Base-by-base conservation (phyloP, 2,797 vertebrate genomes). In the Takifugu ocellatus region DNA sequence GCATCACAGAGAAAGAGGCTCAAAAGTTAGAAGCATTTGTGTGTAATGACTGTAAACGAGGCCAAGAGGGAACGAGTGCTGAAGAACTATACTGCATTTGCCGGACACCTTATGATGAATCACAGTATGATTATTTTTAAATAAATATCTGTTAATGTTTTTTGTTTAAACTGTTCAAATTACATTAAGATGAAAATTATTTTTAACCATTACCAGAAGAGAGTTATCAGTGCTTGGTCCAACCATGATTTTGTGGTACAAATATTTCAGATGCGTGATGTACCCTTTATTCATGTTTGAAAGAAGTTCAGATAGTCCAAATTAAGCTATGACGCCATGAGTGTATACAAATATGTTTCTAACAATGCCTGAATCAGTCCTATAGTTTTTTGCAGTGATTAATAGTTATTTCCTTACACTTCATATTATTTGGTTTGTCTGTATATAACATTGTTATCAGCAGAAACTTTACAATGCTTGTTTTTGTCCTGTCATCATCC, bases 21-120 rank as follows among this genome's bases (percentile, higher is more conserved):
- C 97, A 98, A 92, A 98, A 98, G 93, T 88, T 99, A 91, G 97
- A 98, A 85, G 97, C 98, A 92, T 99, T 98, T 89, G 96, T 99
- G 88, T 99, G 97, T 77, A 93, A 92, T 67, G 96, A 96, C 89
- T 99, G 97, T 89, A 97, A 96, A 87, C 92, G 92, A 49, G 95
- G 94, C 78, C 97, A 99, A 89, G 96, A 99, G 87, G 96, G 92
- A 12, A 78, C 17, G n/a, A 79, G 77, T 65, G 78, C 33, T 1
- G 96, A 98, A 91, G 96, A 98, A 90, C 91, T 99, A 71, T 99
- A 96, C 92, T 99, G 97, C 93, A 98, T 99, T 91, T 99, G 97
- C 87, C 92, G 94, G 91, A 99, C 97, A 69, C 96, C 97, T 69
- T 99, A 99, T 79, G 97, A 99, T 87, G 95, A 99, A 87, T 95